Percentiles rank a stretch among this genome's conserved stretches.
Conservation (phyloP, 2,888 invertebrate species). For the Craniophora ligustri region DNA sequence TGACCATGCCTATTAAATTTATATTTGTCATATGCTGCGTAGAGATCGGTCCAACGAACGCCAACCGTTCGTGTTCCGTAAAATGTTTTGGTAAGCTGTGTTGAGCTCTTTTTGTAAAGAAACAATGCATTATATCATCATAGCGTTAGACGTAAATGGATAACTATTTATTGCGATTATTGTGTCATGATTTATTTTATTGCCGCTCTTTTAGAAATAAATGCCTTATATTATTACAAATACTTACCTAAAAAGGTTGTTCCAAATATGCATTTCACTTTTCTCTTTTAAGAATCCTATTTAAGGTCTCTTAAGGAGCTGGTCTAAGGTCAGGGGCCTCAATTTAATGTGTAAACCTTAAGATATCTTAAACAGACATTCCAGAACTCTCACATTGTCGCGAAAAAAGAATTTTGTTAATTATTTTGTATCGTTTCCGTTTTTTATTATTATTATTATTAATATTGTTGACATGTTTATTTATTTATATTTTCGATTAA, state of each 20-base stretch:
- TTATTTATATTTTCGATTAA: conserved; percentile 64
- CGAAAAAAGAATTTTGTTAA: conserved; percentile 45
- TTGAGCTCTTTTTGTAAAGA: too few relatives aligned
- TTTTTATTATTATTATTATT: too few relatives aligned
- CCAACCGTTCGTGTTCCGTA: too few relatives aligned
- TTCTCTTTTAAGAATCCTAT: conserved; percentile 57
- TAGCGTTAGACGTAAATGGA: too few relatives aligned
- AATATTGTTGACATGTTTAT: conserved; percentile 66
- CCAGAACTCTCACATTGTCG: conserved; percentile 57
- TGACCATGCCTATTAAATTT: too few relatives aligned
- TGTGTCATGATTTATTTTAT: too few relatives aligned
- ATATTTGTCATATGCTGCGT: too few relatives aligned
- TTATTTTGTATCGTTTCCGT: conserved; percentile 42
- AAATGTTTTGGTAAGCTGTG: too few relatives aligned
- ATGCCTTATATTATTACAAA: background rate
- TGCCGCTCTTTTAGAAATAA: background rate
- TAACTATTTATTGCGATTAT: too few relatives aligned
- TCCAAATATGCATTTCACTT: conserved; percentile 51
- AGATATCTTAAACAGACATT: conserved; percentile 69
- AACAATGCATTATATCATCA: too few relatives aligned
- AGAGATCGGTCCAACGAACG: too few relatives aligned
- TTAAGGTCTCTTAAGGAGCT: conserved; percentile 58
- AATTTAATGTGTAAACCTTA: conserved; percentile 31
- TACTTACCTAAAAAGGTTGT: conserved; percentile 5
- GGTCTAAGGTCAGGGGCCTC: conserved; percentile 6